phyloP scores from a whole-genome alignment of 2,888 invertebrate genomes.

The Thyatira batis region DNA sequence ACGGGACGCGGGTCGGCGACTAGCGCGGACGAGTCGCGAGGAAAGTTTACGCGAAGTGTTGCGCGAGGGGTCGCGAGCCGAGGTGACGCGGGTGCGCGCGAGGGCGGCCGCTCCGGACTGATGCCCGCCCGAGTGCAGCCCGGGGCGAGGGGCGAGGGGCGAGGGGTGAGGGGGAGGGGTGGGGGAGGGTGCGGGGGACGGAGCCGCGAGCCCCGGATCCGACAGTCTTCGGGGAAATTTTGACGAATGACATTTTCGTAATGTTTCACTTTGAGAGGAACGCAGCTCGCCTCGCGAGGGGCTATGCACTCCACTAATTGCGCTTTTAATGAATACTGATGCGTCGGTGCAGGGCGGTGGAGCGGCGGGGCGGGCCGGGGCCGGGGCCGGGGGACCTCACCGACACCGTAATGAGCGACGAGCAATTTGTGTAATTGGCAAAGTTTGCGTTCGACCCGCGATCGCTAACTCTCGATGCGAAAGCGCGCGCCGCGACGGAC shows the following conservation, averaged over 20 bases:
- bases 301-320: constrained; percentile 69
- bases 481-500: too few relatives aligned
- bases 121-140: constrained; percentile 17
- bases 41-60: constrained; percentile 27
- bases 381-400: background rate
- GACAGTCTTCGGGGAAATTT: constrained; percentile 66
- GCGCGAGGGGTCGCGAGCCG: constrained; percentile 16
- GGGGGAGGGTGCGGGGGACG: constrained; percentile 8
- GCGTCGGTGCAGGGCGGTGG: constrained; percentile 19
- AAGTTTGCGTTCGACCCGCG: constrained; percentile 34
- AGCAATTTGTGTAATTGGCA: constrained; percentile 52
- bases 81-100: constrained; percentile 22
- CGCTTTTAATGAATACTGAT: constrained; percentile 66
- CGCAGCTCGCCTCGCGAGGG: constrained; percentile 33
- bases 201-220: constrained; percentile 28
- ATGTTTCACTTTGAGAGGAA: constrained; percentile 55
- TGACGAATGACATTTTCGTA: constrained; percentile 72
- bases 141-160: constrained; percentile 12
- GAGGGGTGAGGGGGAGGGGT: constrained; percentile 8
- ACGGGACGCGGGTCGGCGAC: background rate
- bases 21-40: background rate
- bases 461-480: constrained; percentile 11
- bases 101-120: constrained; percentile 22
- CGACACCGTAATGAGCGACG: constrained; percentile 30
- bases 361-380: constrained; percentile 9